Evolutionary conservation across 2,113 vertebrate genomes (phyloP).

Genomic region (Pseudorasbora parva): DNA sequence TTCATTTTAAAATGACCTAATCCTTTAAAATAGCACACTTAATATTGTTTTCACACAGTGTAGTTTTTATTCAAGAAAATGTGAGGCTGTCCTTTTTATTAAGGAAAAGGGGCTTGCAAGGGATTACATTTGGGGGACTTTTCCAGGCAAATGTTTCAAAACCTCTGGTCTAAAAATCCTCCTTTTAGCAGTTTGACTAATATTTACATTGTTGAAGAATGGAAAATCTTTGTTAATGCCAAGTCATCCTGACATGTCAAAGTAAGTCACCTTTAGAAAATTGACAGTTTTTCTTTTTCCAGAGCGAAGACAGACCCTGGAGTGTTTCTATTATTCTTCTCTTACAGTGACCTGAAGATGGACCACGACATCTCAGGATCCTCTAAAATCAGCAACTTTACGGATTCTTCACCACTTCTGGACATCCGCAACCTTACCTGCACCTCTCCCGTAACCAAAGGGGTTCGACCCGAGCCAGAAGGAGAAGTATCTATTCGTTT

Average conservation of each 20-base stretch:
- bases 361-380: not conserved
- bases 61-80: not conserved
- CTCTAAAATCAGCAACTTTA: not conserved
- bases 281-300: not conserved
- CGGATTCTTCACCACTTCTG: not conserved
- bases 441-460: conserved; percentile 20
- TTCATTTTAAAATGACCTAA: no score
- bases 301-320: not conserved
- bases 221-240: not conserved
- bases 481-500: conserved; percentile 53
- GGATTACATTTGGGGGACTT: not conserved
- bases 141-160: not conserved
- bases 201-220: not conserved
- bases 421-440: not conserved
- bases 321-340: not conserved
- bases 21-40: not conserved
- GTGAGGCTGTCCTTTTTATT: not conserved
- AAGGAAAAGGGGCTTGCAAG: not conserved
- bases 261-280: not conserved
- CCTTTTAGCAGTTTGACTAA: not conserved
- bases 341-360: conserved; percentile 13
- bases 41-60: not conserved
- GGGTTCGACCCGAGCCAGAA: conserved; percentile 58
- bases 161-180: not conserved
- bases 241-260: not conserved